Conservation (phyloP, 2,888 invertebrate species). For the Hartigia nigra region DNA sequence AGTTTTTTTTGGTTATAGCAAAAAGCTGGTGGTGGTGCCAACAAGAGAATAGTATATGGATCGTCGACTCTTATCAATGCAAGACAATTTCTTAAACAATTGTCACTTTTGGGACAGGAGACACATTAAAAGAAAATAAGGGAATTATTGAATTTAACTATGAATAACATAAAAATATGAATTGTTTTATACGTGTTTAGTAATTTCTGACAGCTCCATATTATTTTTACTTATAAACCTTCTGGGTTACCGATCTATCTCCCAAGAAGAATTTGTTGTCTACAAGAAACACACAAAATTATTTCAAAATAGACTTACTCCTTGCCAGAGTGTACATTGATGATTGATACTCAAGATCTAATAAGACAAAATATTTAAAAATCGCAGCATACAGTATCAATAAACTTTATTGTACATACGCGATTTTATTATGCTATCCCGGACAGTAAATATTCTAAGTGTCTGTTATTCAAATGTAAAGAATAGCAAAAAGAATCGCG, state of each 20-base stretch:
- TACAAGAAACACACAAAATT: background rate
- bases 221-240: background rate
- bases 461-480: background rate
- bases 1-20: conserved; percentile 69
- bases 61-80: conserved; percentile 95
- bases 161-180: background rate
- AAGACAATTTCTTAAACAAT: conserved; percentile 92
- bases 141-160: conserved; percentile 3
- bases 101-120: conserved; percentile 83
- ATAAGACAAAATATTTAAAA: background rate
- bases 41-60: conserved; percentile 92
- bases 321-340: background rate
- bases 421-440: background rate
- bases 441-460: background rate
- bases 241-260: background rate
- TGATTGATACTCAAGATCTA: background rate
- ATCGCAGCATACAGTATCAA: background rate
- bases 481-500: background rate
- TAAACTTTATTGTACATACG: background rate
- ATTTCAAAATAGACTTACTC: background rate
- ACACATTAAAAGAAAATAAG: conserved; percentile 64
- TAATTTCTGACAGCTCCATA: background rate
- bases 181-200: background rate
- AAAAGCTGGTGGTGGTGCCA: conserved; percentile 76
- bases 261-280: background rate